These are phyloP conservation scores for Amorpha juglandis DNA, from an alignment of 2,888 invertebrate species.

Conservation along the genomic window DNA sequence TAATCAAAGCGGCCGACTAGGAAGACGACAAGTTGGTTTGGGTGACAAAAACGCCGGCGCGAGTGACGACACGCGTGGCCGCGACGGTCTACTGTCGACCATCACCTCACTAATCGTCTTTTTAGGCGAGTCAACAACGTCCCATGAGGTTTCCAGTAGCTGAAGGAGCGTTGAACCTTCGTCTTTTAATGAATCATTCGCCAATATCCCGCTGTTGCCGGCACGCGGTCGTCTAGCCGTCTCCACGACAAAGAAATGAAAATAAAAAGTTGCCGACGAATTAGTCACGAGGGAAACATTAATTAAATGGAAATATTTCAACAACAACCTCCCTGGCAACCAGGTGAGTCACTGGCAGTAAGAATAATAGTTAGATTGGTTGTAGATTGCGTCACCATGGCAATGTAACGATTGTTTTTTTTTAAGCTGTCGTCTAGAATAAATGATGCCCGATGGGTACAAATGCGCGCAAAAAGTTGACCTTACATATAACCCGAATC, in stretches of 20 bases:
- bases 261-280: slow-evolving; percentile 49
- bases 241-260: slow-evolving; percentile 41
- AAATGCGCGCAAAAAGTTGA: slow-evolving; percentile 31
- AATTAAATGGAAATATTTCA: slow-evolving; percentile 62
- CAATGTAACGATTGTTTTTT: slow-evolving; percentile 40
- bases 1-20: slow-evolving; percentile 68
- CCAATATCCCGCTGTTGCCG: slow-evolving; percentile 28
- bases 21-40: slow-evolving; percentile 55
- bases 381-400: slow-evolving; percentile 65
- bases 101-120: slow-evolving; percentile 51
- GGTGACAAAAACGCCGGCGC: slow-evolving; percentile 57
- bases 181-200: slow-evolving; percentile 13
- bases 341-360: slow-evolving; percentile 62
- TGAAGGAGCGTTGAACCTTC: slow-evolving; percentile 45
- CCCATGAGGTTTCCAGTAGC: slow-evolving; percentile 39
- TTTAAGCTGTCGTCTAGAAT: slow-evolving; percentile 29
- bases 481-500: slow-evolving; percentile 28
- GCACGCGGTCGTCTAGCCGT: slow-evolving; percentile 30
- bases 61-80: slow-evolving; percentile 55
- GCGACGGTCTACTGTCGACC: slow-evolving; percentile 39
- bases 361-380: slow-evolving; percentile 65
- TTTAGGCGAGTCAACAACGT: slow-evolving; percentile 56
- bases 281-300: slow-evolving; percentile 68
- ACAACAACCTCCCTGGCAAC: slow-evolving; percentile 47
- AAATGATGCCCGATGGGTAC: slow-evolving; percentile 30